Evolutionary conservation across 2,888 invertebrate species (phyloP).

Genomic region (Tuta absoluta): DNA sequence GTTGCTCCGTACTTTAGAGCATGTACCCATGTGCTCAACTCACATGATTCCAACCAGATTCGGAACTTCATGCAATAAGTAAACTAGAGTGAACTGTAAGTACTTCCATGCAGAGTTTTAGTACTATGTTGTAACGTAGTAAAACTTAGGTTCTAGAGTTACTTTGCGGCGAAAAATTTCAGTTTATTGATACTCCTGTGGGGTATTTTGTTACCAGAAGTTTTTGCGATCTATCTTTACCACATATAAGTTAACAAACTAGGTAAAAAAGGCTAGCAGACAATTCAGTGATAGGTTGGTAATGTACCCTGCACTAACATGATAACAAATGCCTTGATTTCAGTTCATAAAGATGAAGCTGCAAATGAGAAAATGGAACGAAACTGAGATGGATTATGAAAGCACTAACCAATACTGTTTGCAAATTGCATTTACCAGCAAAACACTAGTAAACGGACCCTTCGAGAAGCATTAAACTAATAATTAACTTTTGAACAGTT

Average conservation of each 20-base stretch:
- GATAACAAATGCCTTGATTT: too few relatives aligned
- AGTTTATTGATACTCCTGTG: neutral
- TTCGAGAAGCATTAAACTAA: conserved; percentile 59
- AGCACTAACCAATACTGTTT: too few relatives aligned
- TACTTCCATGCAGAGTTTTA: neutral
- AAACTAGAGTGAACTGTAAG: neutral
- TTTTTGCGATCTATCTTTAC: too few relatives aligned
- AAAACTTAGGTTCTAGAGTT: neutral
- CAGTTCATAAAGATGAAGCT: too few relatives aligned
- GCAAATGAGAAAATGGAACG: too few relatives aligned
- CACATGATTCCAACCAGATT: conserved; percentile 7
- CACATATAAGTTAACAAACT: too few relatives aligned
- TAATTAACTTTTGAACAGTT: conserved; percentile 63
- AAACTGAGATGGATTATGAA: too few relatives aligned
- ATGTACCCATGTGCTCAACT: neutral
- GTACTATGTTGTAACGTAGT: conserved; percentile 1
- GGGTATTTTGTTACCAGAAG: neutral
- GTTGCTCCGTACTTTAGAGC: neutral
- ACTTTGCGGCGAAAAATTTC: neutral
- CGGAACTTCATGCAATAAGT: conserved; percentile 9
- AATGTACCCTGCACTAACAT: too few relatives aligned
- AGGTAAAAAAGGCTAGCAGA: too few relatives aligned
- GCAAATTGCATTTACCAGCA: neutral
- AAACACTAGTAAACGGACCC: conserved; percentile 16
- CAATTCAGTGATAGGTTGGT: too few relatives aligned